phyloP scores from a whole-genome alignment of 1,140 invertebrate genomes.

The Lineus longissimus region DNA sequence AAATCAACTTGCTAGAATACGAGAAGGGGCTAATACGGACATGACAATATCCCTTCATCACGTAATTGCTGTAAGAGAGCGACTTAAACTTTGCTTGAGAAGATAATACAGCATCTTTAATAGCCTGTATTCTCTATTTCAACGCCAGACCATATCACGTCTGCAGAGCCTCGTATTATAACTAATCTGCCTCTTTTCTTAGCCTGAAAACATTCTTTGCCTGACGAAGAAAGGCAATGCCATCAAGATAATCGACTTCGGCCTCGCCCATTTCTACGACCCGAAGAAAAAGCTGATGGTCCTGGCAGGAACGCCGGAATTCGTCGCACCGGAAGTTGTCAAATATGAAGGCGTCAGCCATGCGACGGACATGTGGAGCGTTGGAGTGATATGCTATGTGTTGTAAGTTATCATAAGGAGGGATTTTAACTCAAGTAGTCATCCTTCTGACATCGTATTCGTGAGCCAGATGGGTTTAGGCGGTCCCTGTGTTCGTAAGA shows the following conservation, averaged over 20 bases:
- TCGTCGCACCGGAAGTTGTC: constrained; percentile 89
- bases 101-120: too few relatives aligned
- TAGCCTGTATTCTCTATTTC: too few relatives aligned
- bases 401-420: constrained; percentile 72
- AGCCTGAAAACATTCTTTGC: constrained; percentile 97
- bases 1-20: too few relatives aligned
- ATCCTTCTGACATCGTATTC: too few relatives aligned
- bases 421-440: not conserved
- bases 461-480: not conserved
- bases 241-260: constrained; percentile 88
- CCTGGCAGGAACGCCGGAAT: constrained; percentile 79
- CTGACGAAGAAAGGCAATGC: constrained; percentile 90
- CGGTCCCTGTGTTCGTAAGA: not conserved
- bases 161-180: too few relatives aligned
- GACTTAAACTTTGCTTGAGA: too few relatives aligned
- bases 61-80: too few relatives aligned
- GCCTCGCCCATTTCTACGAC: constrained; percentile 74
- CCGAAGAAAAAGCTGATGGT: constrained; percentile 70
- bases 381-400: constrained; percentile 88
- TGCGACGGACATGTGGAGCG: constrained; percentile 76
- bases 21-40: too few relatives aligned
- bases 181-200: constrained; percentile 24
- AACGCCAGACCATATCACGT: too few relatives aligned
- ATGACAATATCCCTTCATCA: too few relatives aligned
- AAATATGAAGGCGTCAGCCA: constrained; percentile 83